Conservation (phyloP, 2,113 vertebrate species). For the Megaceryle torquata region DNA sequence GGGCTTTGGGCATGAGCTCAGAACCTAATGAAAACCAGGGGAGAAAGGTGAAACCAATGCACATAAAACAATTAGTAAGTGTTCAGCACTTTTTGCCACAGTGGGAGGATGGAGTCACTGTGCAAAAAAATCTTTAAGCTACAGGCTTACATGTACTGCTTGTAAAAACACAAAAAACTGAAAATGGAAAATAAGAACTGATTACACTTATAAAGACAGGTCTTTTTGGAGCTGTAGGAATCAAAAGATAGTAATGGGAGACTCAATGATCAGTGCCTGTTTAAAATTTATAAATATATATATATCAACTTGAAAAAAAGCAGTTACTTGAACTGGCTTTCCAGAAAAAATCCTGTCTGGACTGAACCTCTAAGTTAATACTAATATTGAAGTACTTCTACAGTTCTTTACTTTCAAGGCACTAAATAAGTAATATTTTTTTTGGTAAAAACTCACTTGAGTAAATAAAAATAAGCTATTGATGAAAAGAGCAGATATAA, state of each 20-base stretch:
- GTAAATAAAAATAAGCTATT: background rate
- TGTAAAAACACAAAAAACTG: slow-evolving; percentile 55
- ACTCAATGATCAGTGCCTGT: background rate
- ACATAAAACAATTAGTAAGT: slow-evolving; percentile 63
- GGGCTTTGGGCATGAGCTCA: slow-evolving; percentile 99
- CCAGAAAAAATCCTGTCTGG: background rate
- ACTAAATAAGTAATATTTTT: background rate
- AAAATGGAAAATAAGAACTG: slow-evolving; percentile 12
- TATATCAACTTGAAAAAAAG: background rate
- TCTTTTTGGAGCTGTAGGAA: background rate
- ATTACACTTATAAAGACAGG: slow-evolving; percentile 17
- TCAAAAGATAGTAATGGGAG: slow-evolving; percentile 69
- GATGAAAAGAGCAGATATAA: background rate
- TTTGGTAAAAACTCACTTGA: background rate
- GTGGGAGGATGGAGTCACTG: slow-evolving; percentile 62
- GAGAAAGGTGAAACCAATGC: slow-evolving; percentile 79
- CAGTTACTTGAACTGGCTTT: background rate
- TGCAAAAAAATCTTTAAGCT: slow-evolving; percentile 49
- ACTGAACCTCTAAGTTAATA: background rate
- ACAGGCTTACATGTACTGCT: slow-evolving; percentile 19
- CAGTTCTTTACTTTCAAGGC: background rate
- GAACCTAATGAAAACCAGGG: slow-evolving; percentile 91
- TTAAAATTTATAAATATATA: background rate
- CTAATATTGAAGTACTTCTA: background rate
- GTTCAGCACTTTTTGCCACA: slow-evolving; percentile 62